Evolutionary conservation across 2,797 vertebrate species (phyloP).

Genomic region (Enteromius anoplus): DNA sequence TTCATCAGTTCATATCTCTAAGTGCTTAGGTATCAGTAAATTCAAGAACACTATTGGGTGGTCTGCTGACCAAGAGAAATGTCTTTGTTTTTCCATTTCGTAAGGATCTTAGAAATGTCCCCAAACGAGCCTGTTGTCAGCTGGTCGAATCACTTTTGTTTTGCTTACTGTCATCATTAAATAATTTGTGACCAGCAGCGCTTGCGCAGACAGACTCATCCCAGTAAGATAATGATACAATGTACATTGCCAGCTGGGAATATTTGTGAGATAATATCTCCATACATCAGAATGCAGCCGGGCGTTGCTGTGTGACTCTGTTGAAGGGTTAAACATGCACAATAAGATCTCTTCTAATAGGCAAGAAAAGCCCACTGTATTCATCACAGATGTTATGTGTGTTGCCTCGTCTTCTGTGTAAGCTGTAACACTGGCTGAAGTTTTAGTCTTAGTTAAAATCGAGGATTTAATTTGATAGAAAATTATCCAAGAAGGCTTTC

Average conservation of each 20-base stretch:
- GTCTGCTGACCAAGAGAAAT: constrained; percentile 7
- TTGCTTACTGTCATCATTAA: constrained; percentile 33
- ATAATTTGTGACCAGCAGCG: neutral
- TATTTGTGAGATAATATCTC: neutral
- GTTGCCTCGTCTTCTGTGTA: constrained; percentile 22
- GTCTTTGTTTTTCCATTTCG: constrained; percentile 27
- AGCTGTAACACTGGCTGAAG: neutral
- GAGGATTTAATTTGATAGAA: neutral
- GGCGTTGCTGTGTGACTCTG: neutral
- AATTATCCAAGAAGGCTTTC: neutral
- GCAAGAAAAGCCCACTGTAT: constrained; percentile 46
- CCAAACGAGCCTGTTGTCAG: constrained; percentile 12
- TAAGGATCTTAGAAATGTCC: constrained; percentile 13
- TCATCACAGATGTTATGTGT: constrained; percentile 34
- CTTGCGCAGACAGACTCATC: neutral
- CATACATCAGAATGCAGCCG: neutral
- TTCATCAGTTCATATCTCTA: neutral
- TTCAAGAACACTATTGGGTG: neutral
- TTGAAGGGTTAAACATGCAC: constrained; percentile 12
- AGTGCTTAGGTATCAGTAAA: neutral
- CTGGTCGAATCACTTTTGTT: constrained; percentile 25
- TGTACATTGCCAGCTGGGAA: neutral
- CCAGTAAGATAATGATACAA: neutral
- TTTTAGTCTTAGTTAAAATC: neutral
- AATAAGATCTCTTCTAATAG: constrained; percentile 36